Evolutionary conservation across 2,797 vertebrate species (phyloP), one percentile per base, ranked within the genome.

Genomic region (Lindbergichthys nudifrons): DNA sequence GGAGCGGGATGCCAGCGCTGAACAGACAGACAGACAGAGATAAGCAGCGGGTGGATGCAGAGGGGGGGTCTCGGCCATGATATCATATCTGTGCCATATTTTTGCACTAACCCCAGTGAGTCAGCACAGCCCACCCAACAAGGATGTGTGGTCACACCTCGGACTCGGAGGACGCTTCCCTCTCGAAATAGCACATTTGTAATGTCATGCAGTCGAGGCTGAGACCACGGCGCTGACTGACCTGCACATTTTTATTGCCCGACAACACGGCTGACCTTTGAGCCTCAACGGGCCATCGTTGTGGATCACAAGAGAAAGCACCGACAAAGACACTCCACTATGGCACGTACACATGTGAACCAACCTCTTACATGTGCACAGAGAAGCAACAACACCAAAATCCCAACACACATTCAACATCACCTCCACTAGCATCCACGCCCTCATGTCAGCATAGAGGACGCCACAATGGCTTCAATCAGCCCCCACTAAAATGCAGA

Each of bases 261-360:
- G 47, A 90, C 90, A 84, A 92, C 93, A 93, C 53, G 41, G 74
- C 80, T 91, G 92, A 94, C 94, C 93, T 95, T 93, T 93, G 92
- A 83, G 89, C 87, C 82, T 84, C 80, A 66, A 75, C 58, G 53
- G 85, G 84, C 90, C 87, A 70, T 79, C 68, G 64, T 46, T 75
- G 80, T 64, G 84, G 83, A 80, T 73, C 63, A 62, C 82, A 80
- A 61, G 64, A 70, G 77, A 77, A 73, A 18, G 57, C 54, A 56
- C 57, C 59, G 48, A 26, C 56, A 59, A 72, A 72, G 32, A 1
- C 45, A 63, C 52, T 54, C 30, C 4, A 12, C 64, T 12, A 14
- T 53, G 53, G 30, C 70, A 69, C 12, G 36, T 47, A 43, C 65
- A 77, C 78, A 77, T 53, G 75, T 61, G 53, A 74, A 64, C 2